Conservation (phyloP, 2,797 vertebrate species). For the Antennarius maculatus region DNA sequence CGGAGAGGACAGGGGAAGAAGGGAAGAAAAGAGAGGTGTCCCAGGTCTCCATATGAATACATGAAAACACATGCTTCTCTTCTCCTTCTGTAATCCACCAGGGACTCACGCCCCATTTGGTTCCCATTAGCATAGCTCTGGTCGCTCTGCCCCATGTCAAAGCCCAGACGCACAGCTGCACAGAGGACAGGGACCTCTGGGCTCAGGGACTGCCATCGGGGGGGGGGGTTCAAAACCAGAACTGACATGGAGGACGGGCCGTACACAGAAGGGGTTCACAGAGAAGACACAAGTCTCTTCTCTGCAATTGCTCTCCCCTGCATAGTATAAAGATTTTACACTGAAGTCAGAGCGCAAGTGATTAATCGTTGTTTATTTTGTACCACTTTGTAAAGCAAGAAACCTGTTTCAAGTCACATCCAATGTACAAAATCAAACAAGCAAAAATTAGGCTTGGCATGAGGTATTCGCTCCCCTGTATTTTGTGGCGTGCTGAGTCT, state of each 20-base stretch:
- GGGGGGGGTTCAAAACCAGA: slow-evolving; percentile 62
- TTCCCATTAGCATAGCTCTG: slow-evolving; percentile 82
- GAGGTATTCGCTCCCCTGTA: slow-evolving; percentile 65
- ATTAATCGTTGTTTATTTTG: slow-evolving; percentile 70
- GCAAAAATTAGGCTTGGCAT: slow-evolving; percentile 71
- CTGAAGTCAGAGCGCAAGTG: slow-evolving; percentile 45
- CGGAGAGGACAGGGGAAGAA: slow-evolving; percentile 28
- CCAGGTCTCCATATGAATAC: slow-evolving; percentile 71
- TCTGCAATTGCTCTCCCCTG: slow-evolving; percentile 9
- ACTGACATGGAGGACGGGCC: slow-evolving; percentile 65
- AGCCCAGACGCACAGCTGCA: slow-evolving; percentile 80
- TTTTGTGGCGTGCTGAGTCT: slow-evolving; percentile 67
- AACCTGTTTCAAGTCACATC: slow-evolving; percentile 60
- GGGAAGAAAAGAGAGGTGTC: slow-evolving; percentile 56
- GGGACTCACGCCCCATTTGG: slow-evolving; percentile 82
- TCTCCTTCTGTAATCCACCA: slow-evolving; percentile 75
- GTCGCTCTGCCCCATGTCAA: slow-evolving; percentile 79
- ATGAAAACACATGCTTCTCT: slow-evolving; percentile 79
- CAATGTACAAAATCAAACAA: slow-evolving; percentile 70
- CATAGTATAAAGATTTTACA: slow-evolving; percentile 12
- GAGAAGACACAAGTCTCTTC: slow-evolving; percentile 25
- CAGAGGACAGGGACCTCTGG: slow-evolving; percentile 78
- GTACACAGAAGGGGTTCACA: slow-evolving; percentile 51
- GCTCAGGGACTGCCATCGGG: slow-evolving; percentile 67
- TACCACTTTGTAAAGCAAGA: slow-evolving; percentile 56